These are phyloP conservation scores for Neostethus bicornis DNA, from an alignment of 2,797 vertebrate genomes.

Conservation along the genomic window DNA sequence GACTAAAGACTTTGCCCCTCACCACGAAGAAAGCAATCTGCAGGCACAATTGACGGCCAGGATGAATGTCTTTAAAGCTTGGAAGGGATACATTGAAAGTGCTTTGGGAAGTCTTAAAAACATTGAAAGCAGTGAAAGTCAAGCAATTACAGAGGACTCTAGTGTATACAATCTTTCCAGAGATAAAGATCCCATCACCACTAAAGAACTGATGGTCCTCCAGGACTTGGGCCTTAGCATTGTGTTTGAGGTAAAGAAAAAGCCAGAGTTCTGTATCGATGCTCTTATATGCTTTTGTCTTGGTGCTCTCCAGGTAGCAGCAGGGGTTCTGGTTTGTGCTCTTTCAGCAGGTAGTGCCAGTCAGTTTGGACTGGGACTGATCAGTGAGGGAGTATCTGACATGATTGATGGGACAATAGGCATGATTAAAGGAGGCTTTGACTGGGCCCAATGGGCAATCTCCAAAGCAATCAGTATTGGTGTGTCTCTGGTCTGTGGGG, in stretches of 20 bases:
- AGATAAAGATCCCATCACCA: constrained; percentile 16
- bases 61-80: constrained; percentile 17
- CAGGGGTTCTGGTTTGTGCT: constrained; percentile 13
- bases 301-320: background rate
- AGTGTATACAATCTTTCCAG: constrained; percentile 17
- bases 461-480: constrained; percentile 19
- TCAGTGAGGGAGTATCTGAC: constrained; percentile 6
- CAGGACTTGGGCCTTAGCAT: background rate
- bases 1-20: constrained; percentile 1
- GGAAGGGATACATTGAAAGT: constrained; percentile 10
- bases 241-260: constrained; percentile 15
- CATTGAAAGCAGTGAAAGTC: fast-evolving
- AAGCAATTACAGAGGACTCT: background rate
- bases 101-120: background rate
- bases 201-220: background rate
- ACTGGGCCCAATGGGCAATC: constrained; percentile 30
- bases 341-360: constrained; percentile 16
- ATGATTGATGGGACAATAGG: constrained; percentile 13
- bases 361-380: constrained; percentile 21
- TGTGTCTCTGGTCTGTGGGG: constrained; percentile 11
- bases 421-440: constrained; percentile 22
- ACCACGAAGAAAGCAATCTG: constrained; percentile 15
- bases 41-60: constrained; percentile 23
- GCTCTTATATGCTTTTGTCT: constrained; percentile 17
- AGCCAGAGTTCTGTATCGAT: constrained; percentile 1